phyloP scores from a whole-genome alignment of 2,888 invertebrate species.

The Limnephilus rhombicus region DNA sequence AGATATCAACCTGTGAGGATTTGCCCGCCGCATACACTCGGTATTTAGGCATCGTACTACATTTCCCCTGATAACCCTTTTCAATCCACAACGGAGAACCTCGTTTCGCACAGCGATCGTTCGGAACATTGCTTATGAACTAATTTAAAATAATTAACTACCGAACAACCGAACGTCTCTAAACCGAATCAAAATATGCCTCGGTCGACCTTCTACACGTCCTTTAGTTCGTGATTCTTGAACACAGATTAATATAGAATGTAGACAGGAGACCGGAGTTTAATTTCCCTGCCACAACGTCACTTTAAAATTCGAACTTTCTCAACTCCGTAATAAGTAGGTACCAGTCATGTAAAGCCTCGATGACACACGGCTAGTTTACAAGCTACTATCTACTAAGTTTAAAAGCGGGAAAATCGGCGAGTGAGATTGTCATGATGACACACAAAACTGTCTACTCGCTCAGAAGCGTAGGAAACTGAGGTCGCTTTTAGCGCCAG shows the following conservation, averaged over 20 bases:
- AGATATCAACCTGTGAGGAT: slow-evolving; percentile 76
- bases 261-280: not conserved
- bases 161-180: slow-evolving; percentile 67
- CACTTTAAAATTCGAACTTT: not conserved
- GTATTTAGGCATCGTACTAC: slow-evolving; percentile 79
- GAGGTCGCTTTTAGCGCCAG: too few species aligned
- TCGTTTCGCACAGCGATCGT: slow-evolving; percentile 85
- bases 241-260: not conserved
- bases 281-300: slow-evolving; percentile 20
- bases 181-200: slow-evolving; percentile 38
- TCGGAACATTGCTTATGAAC: slow-evolving; percentile 82
- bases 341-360: not conserved
- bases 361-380: too few species aligned
- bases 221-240: slow-evolving; percentile 72
- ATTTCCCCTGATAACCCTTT: slow-evolving; percentile 79
- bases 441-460: too few species aligned
- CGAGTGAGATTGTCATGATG: too few species aligned
- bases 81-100: slow-evolving; percentile 80
- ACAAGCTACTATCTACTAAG: too few species aligned
- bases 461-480: too few species aligned
- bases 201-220: slow-evolving; percentile 73
- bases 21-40: slow-evolving; percentile 81
- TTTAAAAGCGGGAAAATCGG: too few species aligned
- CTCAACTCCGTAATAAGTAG: not conserved
- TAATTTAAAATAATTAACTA: slow-evolving; percentile 70